Base-by-base conservation (phyloP, 1,140 invertebrate genomes). In the Papilio xuthus region DNA sequence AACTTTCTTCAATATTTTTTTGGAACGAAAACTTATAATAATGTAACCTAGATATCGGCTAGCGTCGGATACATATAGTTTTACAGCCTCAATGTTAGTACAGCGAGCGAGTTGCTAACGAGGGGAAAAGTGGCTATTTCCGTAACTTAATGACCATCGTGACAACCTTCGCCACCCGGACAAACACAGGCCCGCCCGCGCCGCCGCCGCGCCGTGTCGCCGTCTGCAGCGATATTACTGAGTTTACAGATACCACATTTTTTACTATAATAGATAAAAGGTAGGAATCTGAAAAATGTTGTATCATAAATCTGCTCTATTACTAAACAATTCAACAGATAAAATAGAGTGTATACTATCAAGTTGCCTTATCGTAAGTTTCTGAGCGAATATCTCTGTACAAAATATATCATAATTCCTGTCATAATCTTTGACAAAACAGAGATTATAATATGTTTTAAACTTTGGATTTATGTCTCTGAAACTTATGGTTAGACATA, bases 101-200 rank as follows among this genome's bases (percentile, higher is more conserved):
- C 85, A 85, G 85, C 84, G 83, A 83, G 85, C 85, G 88, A 84
- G 88, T 87, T 86, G 84, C 88, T 93, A 93, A 93, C 91, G 90
- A 92, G 89, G 89, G 89, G 89, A 92, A 93, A 92, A 93, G 91
- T 92, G 92, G 86, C 92, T 92, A 93, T 93, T 92, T 93, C 92
- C 92, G 88, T 85, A 86, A 74, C 84, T 86, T 92, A 92, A 93
- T 93, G 90, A 91, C 91, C 86, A 83, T 83, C 83, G 84, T 86
- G 86, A 86, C 89, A 88, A 82, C 88, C 88, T 86, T 84, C 86
- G 79, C 84, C 81, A 83, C 79, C 80, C 80, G 28, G 53, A 42
- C 70, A 72, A 74, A 50, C 41, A 78, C 67, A 41, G 23, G 23
- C 60, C 32, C 60, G 12, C 23, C 20, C 41, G 13, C 60, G 8